Conservation (phyloP, 2,113 vertebrate species). For the Phyllostomus discolor region DNA sequence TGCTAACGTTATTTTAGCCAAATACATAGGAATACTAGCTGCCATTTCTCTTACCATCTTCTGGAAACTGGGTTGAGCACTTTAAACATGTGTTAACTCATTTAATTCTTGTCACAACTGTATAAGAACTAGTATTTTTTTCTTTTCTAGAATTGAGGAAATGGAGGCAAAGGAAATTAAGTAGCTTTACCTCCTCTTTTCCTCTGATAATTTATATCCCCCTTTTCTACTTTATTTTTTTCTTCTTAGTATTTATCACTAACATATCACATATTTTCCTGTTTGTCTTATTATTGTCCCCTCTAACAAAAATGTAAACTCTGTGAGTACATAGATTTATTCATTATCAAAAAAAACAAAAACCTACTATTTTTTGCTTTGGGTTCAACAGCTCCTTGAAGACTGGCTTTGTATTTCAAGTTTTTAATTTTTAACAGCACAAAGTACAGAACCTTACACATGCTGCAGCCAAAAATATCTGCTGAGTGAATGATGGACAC, state of each 20-base stretch:
- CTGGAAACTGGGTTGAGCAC: background rate
- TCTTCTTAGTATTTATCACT: background rate
- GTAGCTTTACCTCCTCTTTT: background rate
- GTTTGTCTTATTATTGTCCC: background rate
- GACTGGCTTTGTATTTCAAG: background rate
- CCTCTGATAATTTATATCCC: background rate
- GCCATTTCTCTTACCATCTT: background rate
- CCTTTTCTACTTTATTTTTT: background rate
- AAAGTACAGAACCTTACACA: background rate
- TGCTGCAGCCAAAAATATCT: background rate
- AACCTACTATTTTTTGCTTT: background rate
- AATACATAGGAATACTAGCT: background rate
- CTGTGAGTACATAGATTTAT: background rate
- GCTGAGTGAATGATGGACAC: background rate
- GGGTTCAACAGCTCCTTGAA: background rate
- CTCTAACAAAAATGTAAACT: slow-evolving; percentile 16
- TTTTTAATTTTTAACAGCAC: background rate
- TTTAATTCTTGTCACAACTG: background rate
- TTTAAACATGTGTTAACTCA: background rate
- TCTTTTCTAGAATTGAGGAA: slow-evolving; percentile 18
- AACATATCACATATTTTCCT: background rate
- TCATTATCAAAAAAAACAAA: background rate
- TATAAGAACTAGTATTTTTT: slow-evolving; percentile 13
- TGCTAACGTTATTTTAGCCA: background rate
- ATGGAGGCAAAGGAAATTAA: slow-evolving; percentile 10